Evolutionary conservation across 2,113 vertebrate genomes (phyloP), one percentile per base, ranked within the genome.

Genomic region (Larimichthys crocea): DNA sequence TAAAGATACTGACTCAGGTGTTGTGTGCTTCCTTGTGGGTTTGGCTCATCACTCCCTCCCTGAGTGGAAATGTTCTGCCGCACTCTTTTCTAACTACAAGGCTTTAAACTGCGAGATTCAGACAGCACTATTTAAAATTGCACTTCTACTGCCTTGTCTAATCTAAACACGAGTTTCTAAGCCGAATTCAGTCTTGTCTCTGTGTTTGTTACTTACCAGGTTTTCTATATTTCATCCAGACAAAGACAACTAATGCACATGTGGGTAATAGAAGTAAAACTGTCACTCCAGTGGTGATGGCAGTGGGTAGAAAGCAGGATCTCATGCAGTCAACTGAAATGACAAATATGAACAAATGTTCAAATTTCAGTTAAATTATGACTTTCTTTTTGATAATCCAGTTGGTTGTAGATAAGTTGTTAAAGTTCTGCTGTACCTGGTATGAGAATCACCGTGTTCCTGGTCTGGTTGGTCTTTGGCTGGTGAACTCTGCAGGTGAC

Each of bases 401-500:
- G 35, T 40, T 40, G 8, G 35, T 40, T 40, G 1, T 6, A 40
- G 35, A 9, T 8, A 9, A 40, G 35, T 40, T 40, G 35, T 40
- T 7, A 3, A 55, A 17, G 7, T 26, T 5, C 10, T 11, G 22
- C 7, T 5, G 0, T 62, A 90, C 88, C 88, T 73, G 65, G 14
- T 48, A 79, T 35, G 15, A 57, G 0, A 0, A 80, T 61, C 3
- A 55, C 6, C 1, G 22, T 19, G 4, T n/a, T 24, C 5, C 65
- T 76, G 66, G 53, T 78, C 40, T 42, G 74, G 40, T 81, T 85
- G 22, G 22, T 53, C 14, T 72, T 2, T 0, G 1, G 10, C 40
- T 83, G 76, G 1, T 81, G 22, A 44, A 86, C 74, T 60, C 65
- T 79, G 88, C 88, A 90, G 44, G 63, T 44, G 29, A 87, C 57